Base-by-base conservation (phyloP, 2,888 invertebrate species). In the Lordiphosa fenestrarum region DNA sequence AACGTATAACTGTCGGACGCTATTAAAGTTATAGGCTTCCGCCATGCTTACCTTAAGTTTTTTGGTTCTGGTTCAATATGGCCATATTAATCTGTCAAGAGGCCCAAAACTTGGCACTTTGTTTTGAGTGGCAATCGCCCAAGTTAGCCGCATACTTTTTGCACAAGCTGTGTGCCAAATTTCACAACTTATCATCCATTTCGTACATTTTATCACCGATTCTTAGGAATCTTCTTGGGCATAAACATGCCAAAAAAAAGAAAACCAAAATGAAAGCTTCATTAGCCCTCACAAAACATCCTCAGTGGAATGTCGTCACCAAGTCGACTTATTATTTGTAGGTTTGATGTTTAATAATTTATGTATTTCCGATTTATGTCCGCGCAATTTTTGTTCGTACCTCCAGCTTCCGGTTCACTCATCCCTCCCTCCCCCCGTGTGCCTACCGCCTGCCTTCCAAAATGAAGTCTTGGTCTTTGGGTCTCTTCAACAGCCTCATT, bases 291-390 rank as follows among this genome's bases (percentile, higher is more conserved):
- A 44, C 42, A 46, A 61, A 33, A 25, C 42, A 58, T 35, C 37
- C 53, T 46, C 49, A 49, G 36, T 13, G 50, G 44, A 54, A 54
- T 61, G 64, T 57, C 55, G 50, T 33, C 66, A 51, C 46, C 58
- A 35, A 50, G 68, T 64, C 66, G 64, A 52, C 66, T 72, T 77
- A 71, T 78, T 77, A 75, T 66, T 30, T 30, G 30, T 9, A 30
- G 30, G 30, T 30, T 60, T 61, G 68, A 78, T 55, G 57, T 69
- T 80, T 82, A 73, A 82, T 78, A 80, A 82, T 80, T 82, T 80
- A 80, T 80, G 71, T 75, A 76, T 75, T 80, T 80, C 80, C 82
- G 82, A 80, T 78, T 80, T 82, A 69, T 76, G 71, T 69, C 63
- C 67, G 64, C 68, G 62, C 66, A 67, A 72, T 74, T 57, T 62